phyloP scores from a whole-genome alignment of 1,140 invertebrate species.

The Lepidostoma basale region DNA sequence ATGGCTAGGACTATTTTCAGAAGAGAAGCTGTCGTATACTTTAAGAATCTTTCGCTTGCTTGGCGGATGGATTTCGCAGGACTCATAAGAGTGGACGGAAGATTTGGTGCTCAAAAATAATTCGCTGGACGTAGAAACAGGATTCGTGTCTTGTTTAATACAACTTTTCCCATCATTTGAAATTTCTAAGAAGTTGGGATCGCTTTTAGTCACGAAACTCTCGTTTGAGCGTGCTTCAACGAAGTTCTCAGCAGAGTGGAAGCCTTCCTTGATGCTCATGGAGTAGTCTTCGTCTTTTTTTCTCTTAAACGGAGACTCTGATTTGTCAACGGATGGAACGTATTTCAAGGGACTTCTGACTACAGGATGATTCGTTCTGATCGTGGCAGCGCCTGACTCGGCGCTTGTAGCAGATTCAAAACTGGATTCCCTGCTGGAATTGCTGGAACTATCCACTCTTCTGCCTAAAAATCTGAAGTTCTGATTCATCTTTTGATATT shows the following conservation, averaged over 20 bases:
- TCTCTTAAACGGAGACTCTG: constrained; percentile 33
- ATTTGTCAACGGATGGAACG: constrained; percentile 40
- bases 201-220: constrained; percentile 42
- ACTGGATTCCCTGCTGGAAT: constrained; percentile 62
- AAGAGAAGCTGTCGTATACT: constrained; percentile 41
- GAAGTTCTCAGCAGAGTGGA: constrained; percentile 56
- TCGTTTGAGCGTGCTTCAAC: constrained; percentile 47
- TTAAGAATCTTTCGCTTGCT: constrained; percentile 35
- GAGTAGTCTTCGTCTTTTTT: constrained; percentile 35
- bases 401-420: constrained; percentile 61
- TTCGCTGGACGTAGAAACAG: constrained; percentile 43
- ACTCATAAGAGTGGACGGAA: constrained; percentile 48
- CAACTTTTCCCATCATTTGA: background rate
- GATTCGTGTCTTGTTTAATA: constrained; percentile 21
- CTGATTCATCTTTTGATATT: constrained; percentile 63
- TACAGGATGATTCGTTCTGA: constrained; percentile 34
- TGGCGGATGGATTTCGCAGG: constrained; percentile 28
- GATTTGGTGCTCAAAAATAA: constrained; percentile 46
- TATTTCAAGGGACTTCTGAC: constrained; percentile 44
- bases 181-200: constrained; percentile 43
- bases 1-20: constrained; percentile 55
- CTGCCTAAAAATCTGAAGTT: constrained; percentile 56
- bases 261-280: constrained; percentile 50
- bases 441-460: constrained; percentile 49
- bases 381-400: constrained; percentile 44